Base-by-base conservation (phyloP, 2,888 invertebrate species). In the Diplolepis rosae region DNA sequence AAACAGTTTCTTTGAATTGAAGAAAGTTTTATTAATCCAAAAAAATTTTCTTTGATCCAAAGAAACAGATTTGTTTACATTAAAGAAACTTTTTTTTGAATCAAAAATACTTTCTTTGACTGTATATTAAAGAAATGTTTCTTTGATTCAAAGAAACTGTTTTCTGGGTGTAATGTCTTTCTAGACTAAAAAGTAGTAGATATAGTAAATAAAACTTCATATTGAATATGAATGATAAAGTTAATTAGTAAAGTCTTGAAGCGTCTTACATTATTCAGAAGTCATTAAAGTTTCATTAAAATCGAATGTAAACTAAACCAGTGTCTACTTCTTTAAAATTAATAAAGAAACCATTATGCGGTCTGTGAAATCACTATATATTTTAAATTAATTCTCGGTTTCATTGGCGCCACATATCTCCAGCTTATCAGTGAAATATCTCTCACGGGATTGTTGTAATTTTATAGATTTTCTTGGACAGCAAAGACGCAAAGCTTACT, bases 341-440 rank as follows among this genome's bases (percentile, higher is more conserved):
- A 39, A 61, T 56, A 56, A 56, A 56, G 35, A 42, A 42, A 18
- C 45, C 15, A 18, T 18, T 45, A 45, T 45, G 32, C 22, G 35
- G 56, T 56, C 35, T 56, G 32, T 6, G 24, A n/a, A 24, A 61
- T 61, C 24, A 61, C 61, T 35, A 61, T 61, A n/a, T n/a, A 61
- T 61, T 6, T 61, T 35, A 39, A 18, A 61, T 39, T 61, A 61
- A 39, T 39, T 22, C 32, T 22, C 39, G 35, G 18, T 35, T 61
- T 39, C 61, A 61, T 61, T 22, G 61, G 24, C 11, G 39, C 24
- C 61, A 39, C 61, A 61, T 61, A 35, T 61, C 61, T 61, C 35
- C 61, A 24, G 61, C 61, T 61, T 61, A 61, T 39, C 32, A 24
- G 24, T 61, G 39, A 61, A 39, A 61, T 61, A 61, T 61, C 35